Conservation (phyloP, 2,797 vertebrate species). For the Enteromius unitaeniatus region DNA sequence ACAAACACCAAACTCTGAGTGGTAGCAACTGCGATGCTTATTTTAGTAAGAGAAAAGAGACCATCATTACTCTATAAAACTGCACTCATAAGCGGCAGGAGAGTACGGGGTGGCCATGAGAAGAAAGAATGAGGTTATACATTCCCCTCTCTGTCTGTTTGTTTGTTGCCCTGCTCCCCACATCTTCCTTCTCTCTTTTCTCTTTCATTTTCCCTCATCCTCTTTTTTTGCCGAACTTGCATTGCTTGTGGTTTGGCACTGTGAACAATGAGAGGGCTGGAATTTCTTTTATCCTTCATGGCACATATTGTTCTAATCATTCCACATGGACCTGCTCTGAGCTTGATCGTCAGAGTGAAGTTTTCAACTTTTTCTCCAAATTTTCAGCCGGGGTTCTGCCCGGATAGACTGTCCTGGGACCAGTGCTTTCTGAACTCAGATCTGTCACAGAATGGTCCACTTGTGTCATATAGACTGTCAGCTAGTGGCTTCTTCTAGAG, state of each 20-base stretch:
- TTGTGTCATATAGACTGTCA: background rate
- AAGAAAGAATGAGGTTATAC: conserved; percentile 50
- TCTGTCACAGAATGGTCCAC: background rate
- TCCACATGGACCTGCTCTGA: conserved; percentile 66
- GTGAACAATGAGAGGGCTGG: conserved; percentile 53
- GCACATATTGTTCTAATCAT: conserved; percentile 82
- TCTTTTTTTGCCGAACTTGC: conserved; percentile 41
- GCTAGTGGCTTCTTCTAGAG: background rate
- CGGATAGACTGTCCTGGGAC: background rate
- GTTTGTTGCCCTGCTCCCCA: conserved; percentile 55
- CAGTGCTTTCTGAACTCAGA: background rate
- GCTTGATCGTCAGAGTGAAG: conserved; percentile 65
- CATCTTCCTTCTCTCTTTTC: conserved; percentile 31
- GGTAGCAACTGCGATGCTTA: background rate
- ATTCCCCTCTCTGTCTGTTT: conserved; percentile 45
- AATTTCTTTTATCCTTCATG: conserved; percentile 72
- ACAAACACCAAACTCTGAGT: background rate
- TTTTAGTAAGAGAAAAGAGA: background rate
- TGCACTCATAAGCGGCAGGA: conserved; percentile 2
- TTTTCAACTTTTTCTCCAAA: conserved; percentile 60
- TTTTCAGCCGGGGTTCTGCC: conserved; percentile 62
- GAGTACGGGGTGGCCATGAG: conserved; percentile 31
- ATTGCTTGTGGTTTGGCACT: conserved; percentile 62
- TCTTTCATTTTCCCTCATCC: conserved; percentile 33
- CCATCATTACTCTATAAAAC: conserved; percentile 38